phyloP scores from a whole-genome alignment of 1,140 invertebrate species.

The Lepidotrigona ventralis region DNA sequence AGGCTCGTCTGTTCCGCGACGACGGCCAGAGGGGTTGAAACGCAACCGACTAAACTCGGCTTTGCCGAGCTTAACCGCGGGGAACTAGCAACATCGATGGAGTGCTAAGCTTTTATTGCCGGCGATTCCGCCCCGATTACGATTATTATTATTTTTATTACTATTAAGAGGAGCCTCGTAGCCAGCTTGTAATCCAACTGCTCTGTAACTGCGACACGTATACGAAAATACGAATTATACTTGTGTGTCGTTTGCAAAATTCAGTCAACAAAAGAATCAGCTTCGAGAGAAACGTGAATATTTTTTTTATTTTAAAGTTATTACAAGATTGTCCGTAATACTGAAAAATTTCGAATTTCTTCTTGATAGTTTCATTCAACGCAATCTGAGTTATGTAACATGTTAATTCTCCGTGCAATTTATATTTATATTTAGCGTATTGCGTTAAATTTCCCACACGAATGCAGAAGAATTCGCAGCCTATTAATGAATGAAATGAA shows the following conservation, averaged over 20 bases:
- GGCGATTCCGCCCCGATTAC: neutral
- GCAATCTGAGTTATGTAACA: too few species aligned
- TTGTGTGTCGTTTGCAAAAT: neutral
- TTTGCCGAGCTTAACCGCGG: slow-evolving; percentile 11
- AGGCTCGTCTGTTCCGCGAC: neutral
- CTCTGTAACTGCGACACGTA: neutral
- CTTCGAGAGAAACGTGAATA: too few species aligned
- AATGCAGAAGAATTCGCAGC: too few species aligned
- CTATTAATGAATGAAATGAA: too few species aligned
- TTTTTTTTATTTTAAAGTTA: too few species aligned
- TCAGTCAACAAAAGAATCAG: too few species aligned
- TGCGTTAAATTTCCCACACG: too few species aligned
- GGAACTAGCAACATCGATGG: slow-evolving; percentile 14
- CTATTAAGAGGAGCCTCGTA: slow-evolving; percentile 9
- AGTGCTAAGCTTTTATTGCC: slow-evolving; percentile 26
- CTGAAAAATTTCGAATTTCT: too few species aligned
- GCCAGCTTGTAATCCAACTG: neutral
- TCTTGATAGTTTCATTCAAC: too few species aligned
- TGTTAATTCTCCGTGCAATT: too few species aligned
- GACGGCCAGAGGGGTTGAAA: neutral
- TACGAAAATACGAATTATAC: neutral
- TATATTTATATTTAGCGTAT: too few species aligned
- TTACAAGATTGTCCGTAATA: too few species aligned
- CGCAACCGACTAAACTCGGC: neutral
- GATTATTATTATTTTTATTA: slow-evolving; percentile 12